Evolutionary conservation across 1,140 invertebrate genomes (phyloP), one percentile per base, ranked within the genome.

Genomic region (Acyrthosiphon pisum): DNA sequence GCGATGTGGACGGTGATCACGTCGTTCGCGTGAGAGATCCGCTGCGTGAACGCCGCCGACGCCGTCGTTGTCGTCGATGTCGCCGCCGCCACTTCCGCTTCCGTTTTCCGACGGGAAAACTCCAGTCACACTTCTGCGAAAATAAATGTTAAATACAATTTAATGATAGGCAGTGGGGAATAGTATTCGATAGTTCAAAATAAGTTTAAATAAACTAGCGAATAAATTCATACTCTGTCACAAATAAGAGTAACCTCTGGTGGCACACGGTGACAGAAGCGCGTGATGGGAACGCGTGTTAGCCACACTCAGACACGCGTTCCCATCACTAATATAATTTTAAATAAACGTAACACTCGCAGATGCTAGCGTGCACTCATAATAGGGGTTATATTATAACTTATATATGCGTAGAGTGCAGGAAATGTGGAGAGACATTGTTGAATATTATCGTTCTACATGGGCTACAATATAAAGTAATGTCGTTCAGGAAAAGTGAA

Each of bases 21-120:
- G 76, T 2, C 20, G 76, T 23, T 22, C 83, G 41, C 22, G 84
- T 94, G 94, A 37, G 94, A 94, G 53, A 94, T 92, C 53, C 96
- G 95, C 96, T 97, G 30, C 94, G 97, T 97, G 94, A 97, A 95
- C 94, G 96, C 96, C 94, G 97, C 97, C 30, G 84, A 14, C 84
- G 95, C 97, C 97, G 94, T 96, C 97, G 94, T 97, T 97, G 94
- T 96, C 97, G 96, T 97, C 97, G 37, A 20, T 7, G 53, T 6
- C 23, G 14, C 6, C 53, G 35, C 23, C 35, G 14, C 89, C 22
- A 30, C 11, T 44, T 37, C 30, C 37, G 35, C 26, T 44, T 60
- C 48, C 41, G 56, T 91, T 44, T 90, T 60, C 37, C 53, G 53
- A 20, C 60, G 41, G 37, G 26, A 14, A 76, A 68, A 48, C 8